Conservation (phyloP, 2,888 invertebrate species). For the Microdon myrmicae region DNA sequence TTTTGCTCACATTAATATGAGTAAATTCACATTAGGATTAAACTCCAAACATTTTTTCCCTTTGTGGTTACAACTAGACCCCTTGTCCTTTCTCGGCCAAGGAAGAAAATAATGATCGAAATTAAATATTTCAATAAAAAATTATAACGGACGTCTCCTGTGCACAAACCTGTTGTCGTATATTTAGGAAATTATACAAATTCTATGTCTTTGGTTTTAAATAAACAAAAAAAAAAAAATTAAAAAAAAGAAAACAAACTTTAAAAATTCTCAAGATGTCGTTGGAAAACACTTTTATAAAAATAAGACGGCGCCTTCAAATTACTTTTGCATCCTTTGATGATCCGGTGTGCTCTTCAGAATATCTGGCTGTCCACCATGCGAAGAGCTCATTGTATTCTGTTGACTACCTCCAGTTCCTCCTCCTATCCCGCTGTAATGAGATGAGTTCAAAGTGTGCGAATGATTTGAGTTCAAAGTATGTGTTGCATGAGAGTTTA, state of each 20-base stretch:
- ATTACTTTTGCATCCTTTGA: slow-evolving; percentile 68
- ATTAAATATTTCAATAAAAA: too few species aligned
- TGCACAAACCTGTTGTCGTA: too few species aligned
- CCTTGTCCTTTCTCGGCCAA: too few species aligned
- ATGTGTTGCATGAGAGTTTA: slow-evolving; percentile 71
- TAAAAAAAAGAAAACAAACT: slow-evolving; percentile 3
- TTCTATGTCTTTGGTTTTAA: slow-evolving; percentile 3
- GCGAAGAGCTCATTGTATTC: slow-evolving; percentile 65
- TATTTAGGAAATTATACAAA: too few species aligned
- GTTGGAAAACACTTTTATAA: background rate
- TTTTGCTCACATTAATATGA: too few species aligned
- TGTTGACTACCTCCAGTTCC: slow-evolving; percentile 61
- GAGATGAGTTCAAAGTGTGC: slow-evolving; percentile 66
- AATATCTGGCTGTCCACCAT: slow-evolving; percentile 81
- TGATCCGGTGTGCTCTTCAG: slow-evolving; percentile 88
- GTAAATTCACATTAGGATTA: too few species aligned
- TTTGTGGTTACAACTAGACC: too few species aligned
- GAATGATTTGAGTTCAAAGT: slow-evolving; percentile 67
- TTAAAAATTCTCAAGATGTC: background rate
- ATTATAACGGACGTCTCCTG: too few species aligned
- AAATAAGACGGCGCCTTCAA: too few species aligned
- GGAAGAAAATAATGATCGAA: too few species aligned
- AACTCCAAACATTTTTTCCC: too few species aligned
- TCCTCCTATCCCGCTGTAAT: slow-evolving; percentile 58
- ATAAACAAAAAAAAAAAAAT: background rate